Base-by-base conservation (phyloP, 2,113 vertebrate species). In the Crocuta crocuta region DNA sequence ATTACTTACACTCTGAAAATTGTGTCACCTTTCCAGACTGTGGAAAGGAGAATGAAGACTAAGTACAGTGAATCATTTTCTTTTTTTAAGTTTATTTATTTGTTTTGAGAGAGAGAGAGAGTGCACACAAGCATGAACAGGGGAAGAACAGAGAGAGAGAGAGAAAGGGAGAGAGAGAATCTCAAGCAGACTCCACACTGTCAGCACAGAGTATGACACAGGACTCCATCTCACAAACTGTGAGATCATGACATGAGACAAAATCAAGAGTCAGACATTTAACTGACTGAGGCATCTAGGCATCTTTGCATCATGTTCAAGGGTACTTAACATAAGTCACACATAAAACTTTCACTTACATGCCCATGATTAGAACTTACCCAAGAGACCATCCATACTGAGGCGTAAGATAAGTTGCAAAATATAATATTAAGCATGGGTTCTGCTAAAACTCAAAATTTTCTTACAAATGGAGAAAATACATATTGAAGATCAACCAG, bases 401-500 rank as follows among this genome's bases (percentile, higher is more conserved):
- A 92, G 33, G 10, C 21, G 61, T 45, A 82, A 82, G 26, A 24
- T 15, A 73, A 55, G 31, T 39, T 82, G 43, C 13, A 12, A 91
- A 89, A 79, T 78, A 45, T 19, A 70, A 4, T 86, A 88, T 45
- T 86, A 73, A 43, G 9, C 7, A 45, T 68, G 21, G 48, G 26
- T 85, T 94, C 93, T 70, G 45, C 58, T 93, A 95, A 91, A 76
- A 93, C 16, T 91, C 50, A 93, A 79, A 28, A n/a, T 81, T 96
- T 26, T 73, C 23, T 86, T 89, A 95, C 53, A 89, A 95, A 92
- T 83, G 39, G 7, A 65, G 50, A 96, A 53, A 97, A 82, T 4
- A 83, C 24, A 48, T 71, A 73, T 45, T 81, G 35, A 89, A 50
- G 33, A 28, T 79, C 61, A 79, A 78, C 24, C 88, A 78, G 35